These are phyloP conservation scores for Numenius phaeopus DNA, from an alignment of 2,797 vertebrate species.

Conservation along the genomic window DNA sequence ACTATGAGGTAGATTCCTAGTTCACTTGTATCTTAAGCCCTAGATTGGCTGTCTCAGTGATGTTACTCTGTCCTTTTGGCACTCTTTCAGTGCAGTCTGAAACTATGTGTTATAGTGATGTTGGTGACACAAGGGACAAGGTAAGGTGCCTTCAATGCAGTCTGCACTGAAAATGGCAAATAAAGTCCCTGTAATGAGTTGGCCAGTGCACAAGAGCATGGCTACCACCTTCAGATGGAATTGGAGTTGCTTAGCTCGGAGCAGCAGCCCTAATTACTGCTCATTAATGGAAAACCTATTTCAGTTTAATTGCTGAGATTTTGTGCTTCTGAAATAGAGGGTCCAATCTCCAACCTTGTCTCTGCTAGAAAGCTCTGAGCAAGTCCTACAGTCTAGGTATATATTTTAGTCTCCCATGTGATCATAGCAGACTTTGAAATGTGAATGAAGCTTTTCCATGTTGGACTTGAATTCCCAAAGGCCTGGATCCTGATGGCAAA, in stretches of 20 bases:
- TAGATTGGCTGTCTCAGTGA: background rate
- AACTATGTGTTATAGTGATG: background rate
- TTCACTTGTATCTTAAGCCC: background rate
- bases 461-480: background rate
- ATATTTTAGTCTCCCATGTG: background rate
- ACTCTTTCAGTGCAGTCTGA: background rate
- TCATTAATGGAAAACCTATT: constrained; percentile 11
- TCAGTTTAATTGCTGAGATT: background rate
- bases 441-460: background rate
- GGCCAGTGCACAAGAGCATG: background rate
- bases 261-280: constrained; percentile 2
- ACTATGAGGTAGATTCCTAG: background rate
- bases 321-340: background rate
- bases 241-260: background rate
- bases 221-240: background rate
- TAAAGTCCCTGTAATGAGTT: background rate
- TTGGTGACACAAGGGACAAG: background rate
- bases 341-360: background rate
- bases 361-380: background rate
- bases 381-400: background rate
- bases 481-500: background rate
- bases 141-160: background rate
- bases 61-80: background rate
- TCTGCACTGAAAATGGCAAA: background rate
- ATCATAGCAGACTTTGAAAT: background rate